Evolutionary conservation across 2,113 vertebrate species (phyloP).

Genomic region (Myotis lucifugus): DNA sequence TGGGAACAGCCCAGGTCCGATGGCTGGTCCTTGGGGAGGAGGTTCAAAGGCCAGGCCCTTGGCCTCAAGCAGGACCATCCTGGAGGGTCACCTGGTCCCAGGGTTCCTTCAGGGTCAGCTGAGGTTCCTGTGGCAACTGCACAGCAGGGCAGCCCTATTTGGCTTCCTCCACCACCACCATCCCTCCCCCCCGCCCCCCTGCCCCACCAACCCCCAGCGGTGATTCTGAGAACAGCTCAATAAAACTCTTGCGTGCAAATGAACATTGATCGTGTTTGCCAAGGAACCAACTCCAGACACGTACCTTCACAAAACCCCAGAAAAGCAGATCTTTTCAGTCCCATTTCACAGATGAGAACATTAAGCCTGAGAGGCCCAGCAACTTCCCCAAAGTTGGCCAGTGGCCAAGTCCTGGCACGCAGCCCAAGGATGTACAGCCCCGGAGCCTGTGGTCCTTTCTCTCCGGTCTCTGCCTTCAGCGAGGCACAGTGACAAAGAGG

Average conservation of each 20-base stretch:
- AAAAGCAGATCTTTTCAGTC: background rate
- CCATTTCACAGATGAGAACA: slow-evolving; percentile 1
- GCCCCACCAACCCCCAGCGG: too few species aligned
- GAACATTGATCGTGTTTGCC: background rate
- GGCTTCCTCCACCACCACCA: background rate
- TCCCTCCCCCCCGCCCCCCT: too few species aligned
- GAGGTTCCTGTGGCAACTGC: background rate
- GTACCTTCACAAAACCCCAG: background rate
- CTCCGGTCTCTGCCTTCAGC: background rate
- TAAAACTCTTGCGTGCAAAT: background rate
- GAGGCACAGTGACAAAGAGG: background rate
- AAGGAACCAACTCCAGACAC: background rate
- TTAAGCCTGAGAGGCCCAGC: background rate
- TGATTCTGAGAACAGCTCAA: background rate
- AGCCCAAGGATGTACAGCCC: background rate
- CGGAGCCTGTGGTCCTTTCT: background rate
- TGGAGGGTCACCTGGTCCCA: background rate
- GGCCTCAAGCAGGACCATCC: background rate
- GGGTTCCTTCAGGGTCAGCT: background rate
- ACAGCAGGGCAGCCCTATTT: background rate
- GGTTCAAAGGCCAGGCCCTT: background rate
- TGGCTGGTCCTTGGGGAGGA: background rate
- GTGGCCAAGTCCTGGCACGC: background rate
- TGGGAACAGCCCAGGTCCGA: background rate
- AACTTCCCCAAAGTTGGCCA: background rate